phyloP scores from a whole-genome alignment of 2,888 invertebrate species.

The Nomada ruficornis region DNA sequence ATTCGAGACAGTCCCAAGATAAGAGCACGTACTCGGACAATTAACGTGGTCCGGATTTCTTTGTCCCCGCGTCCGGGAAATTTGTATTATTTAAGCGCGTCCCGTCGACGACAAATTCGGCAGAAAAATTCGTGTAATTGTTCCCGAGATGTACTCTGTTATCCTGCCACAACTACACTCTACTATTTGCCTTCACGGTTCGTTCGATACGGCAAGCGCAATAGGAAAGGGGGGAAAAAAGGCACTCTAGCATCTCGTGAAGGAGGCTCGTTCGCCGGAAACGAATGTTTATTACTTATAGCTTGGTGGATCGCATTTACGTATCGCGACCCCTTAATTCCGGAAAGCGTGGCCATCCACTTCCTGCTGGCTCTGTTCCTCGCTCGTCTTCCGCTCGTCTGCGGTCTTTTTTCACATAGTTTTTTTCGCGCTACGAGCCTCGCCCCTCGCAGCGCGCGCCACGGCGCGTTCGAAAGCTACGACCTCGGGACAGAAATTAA shows the following conservation, averaged over 20 bases:
- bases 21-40: background rate
- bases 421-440: slow-evolving; percentile 16
- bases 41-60: too few species aligned
- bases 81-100: too few species aligned
- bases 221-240: background rate
- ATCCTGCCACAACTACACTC: too few species aligned
- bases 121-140: too few species aligned
- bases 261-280: slow-evolving; percentile 40
- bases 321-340: slow-evolving; percentile 71
- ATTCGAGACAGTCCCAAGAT: background rate
- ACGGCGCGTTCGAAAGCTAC: slow-evolving; percentile 29
- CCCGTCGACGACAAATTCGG: too few species aligned
- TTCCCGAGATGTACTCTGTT: too few species aligned
- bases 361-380: slow-evolving; percentile 34
- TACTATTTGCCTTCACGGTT: background rate
- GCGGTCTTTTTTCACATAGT: slow-evolving; percentile 19
- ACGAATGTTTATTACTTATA: slow-evolving; percentile 55
- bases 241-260: slow-evolving; percentile 33
- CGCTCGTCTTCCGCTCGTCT: slow-evolving; percentile 16
- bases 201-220: background rate
- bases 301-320: slow-evolving; percentile 60
- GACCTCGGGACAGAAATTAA: slow-evolving; percentile 71
- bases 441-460: slow-evolving; percentile 18
- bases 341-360: slow-evolving; percentile 66
- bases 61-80: too few species aligned